Base-by-base conservation (phyloP, 2,888 invertebrate genomes). In the Spisula solida region DNA sequence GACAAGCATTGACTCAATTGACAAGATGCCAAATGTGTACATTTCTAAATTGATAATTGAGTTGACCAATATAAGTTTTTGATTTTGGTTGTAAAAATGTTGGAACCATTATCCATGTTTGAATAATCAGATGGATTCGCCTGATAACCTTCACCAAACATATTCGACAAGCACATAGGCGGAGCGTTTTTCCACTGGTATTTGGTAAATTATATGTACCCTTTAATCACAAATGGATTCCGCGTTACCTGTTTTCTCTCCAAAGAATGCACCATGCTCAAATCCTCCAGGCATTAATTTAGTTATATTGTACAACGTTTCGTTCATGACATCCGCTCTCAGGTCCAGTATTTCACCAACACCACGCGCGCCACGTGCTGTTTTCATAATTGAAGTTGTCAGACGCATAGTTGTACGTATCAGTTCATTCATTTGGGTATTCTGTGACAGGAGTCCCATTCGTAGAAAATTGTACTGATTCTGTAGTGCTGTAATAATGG, bases 381-480 rank as follows among this genome's bases (percentile, higher is more conserved):
- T 91, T 80, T 94, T 94, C 80, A 93, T 93, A 2, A 93, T 91
- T 0, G 94, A 91, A 0, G 93, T 92, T 8, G 93, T 92, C 14
- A 94, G 92, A 34, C 94, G 89, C 88, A 93, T 92, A 25, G 93
- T 88, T 10, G 93, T 92, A 41, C 93, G 85, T 8, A 95, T 93
- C 78, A 95, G 83, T 51, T 93, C 93, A 60, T 88, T 93, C 89
- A 95, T 90, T 81, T 95, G 94, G 5, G 92, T 92, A 89, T 95
- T 95, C 83, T 94, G 94, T 5, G 94, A 91, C 66, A 95, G 79
- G 16, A 95, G 93, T 31, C 94, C 95, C 89, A 94, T 94, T 25
- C 94, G 91, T 82, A 95, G 93, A 88, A 94, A 95, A 56, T 94
- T 95, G 88, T 95, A 95, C 90, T 95, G 95, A 88, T 95, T 95